Evolutionary conservation across 1,140 invertebrate species (phyloP), one percentile per base, ranked within the genome.

Genomic region (Coboldia fuscipes): DNA sequence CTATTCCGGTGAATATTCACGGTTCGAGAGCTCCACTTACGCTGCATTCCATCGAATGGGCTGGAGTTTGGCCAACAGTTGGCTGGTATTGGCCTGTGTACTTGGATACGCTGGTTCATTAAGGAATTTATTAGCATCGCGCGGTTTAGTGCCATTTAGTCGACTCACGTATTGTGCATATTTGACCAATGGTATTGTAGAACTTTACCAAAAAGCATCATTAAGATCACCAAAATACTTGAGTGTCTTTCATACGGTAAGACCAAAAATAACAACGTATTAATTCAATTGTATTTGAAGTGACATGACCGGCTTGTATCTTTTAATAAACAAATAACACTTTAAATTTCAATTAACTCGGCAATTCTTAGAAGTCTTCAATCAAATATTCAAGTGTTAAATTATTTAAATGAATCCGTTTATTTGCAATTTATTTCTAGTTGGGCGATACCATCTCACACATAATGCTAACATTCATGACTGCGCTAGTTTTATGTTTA

Each of bases 111-210:
- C 72, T 61, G 70, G 68, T 33, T 48, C 65, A 9, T 41, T 72
- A 12, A 63, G 63, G 26, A 69, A 63, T 40, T 58, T 76, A 38
- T 51, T 75, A 15, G 66, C 62, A 2, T 74, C 70, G 69, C 58
- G 65, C 43, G 63, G 66, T 40, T 63, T 73, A 33, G 62, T 66
- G 3, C 67, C 70, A 14, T 55, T 78, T 24, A 67, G 70, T 35
- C 60, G 70, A 39, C 51, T 78, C 33, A 70, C 69, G n/a, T 78
- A 72, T 46, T 71, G 69, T 36, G 72, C 73, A 30, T 78, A 75
- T 47, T 60, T 78, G 19, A 65, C 73, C 6, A 75, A 78, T 45
- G 71, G 71, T 3, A 55, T 73, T 16, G 58, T 75, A 2, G 68
- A 71, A 47, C 48, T 75, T 35, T 65, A 72, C 46, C 60, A 60